Conservation (phyloP, 2,888 invertebrate genomes). For the Tachina grossa region DNA sequence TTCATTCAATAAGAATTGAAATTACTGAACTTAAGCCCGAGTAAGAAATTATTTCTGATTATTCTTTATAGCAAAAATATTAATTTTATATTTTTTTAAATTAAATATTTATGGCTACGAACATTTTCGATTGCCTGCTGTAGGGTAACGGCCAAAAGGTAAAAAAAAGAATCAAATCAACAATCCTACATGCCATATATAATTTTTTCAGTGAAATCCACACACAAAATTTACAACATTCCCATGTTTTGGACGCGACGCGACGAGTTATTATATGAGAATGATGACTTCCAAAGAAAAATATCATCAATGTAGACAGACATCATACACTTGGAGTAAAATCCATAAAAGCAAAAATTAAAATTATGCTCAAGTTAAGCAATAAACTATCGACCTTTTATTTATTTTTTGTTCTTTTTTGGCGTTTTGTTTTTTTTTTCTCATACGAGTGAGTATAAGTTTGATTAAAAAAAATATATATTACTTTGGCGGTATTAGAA, state of each 20-base stretch:
- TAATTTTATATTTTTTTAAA: too few species aligned
- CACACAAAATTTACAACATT: constrained; percentile 71
- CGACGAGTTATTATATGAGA: constrained; percentile 66
- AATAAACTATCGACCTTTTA: constrained; percentile 66
- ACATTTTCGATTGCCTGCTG: background rate
- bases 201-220: constrained; percentile 68
- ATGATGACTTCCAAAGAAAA: constrained; percentile 71
- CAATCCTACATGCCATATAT: constrained; percentile 54
- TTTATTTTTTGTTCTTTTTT: constrained; percentile 22
- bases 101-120: background rate
- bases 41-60: too few species aligned
- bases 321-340: constrained; percentile 51
- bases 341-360: constrained; percentile 35
- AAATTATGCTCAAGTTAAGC: constrained; percentile 52
- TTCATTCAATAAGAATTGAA: too few species aligned
- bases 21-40: too few species aligned
- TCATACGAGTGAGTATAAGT: background rate
- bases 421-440: background rate
- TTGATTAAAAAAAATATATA: constrained; percentile 7
- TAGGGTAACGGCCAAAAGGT: constrained; percentile 18
- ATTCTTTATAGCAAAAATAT: too few species aligned
- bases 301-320: constrained; percentile 63
- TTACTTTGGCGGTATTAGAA: constrained; percentile 48
- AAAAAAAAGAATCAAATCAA: constrained; percentile 7
- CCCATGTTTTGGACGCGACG: constrained; percentile 59